These are phyloP conservation scores for Bugulina stolonifera DNA, from an alignment of 2,888 invertebrate species.

Conservation along the genomic window DNA sequence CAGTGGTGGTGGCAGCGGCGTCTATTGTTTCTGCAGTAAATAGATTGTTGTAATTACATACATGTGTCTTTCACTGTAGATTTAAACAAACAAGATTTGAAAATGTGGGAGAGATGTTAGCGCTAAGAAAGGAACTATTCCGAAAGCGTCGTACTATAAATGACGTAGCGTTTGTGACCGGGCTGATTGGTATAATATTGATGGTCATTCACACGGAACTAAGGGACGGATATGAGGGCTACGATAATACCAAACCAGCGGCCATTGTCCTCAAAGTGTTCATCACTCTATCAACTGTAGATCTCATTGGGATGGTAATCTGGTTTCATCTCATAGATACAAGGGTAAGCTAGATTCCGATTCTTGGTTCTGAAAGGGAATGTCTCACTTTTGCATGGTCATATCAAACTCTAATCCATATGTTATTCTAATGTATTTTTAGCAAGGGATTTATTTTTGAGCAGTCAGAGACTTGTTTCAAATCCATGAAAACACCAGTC, in stretches of 20 bases:
- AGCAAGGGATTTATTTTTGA: no score
- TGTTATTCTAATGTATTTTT: no score
- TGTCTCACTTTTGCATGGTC: no score
- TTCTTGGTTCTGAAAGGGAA: no score
- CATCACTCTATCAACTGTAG: conserved; percentile 44
- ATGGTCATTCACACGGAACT: conserved; percentile 50
- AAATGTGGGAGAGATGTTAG: conserved; percentile 48
- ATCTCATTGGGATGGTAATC: conserved; percentile 42
- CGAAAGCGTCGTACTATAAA: conserved; percentile 39
- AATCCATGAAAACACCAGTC: no score
- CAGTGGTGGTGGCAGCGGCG: conserved; percentile 12
- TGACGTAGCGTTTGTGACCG: conserved; percentile 43
- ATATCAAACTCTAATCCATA: no score
- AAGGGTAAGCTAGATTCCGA: background rate
- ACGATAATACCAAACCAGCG: conserved; percentile 34
- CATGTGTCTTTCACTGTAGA: background rate
- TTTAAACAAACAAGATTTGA: conserved; percentile 30
- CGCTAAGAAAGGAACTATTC: conserved; percentile 46
- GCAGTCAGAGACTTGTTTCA: no score
- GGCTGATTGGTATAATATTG: conserved; percentile 43
- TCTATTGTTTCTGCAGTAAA: background rate
- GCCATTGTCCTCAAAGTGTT: conserved; percentile 39
- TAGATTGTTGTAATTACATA: no score
- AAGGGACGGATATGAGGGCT: conserved; percentile 35
- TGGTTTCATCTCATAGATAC: conserved; percentile 46